Conservation (phyloP, 2,888 invertebrate species). For the Mesorhabditis belari region DNA sequence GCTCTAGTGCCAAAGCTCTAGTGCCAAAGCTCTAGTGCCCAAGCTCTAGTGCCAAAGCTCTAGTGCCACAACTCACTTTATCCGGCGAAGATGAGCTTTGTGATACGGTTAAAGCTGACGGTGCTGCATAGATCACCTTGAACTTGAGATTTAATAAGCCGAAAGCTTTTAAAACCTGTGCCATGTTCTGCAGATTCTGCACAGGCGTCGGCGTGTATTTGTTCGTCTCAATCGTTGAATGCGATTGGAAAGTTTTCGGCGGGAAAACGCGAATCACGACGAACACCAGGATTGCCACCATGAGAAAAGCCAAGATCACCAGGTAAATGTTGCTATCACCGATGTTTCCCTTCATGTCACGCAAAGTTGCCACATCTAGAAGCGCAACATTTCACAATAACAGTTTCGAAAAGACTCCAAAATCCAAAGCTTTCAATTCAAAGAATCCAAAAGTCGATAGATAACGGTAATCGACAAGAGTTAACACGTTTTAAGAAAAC, state of each 20-base stretch:
- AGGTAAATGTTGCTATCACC: conserved; percentile 16
- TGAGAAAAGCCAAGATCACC: conserved; percentile 23
- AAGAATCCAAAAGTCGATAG: too few species aligned
- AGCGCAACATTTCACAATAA: too few species aligned
- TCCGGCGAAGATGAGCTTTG: background rate
- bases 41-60: too few species aligned
- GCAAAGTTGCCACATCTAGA: conserved; percentile 33
- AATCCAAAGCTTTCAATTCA: too few species aligned
- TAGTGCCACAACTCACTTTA: too few species aligned
- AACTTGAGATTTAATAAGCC: background rate
- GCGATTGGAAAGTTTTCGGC: background rate
- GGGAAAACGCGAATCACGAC: conserved; percentile 26
- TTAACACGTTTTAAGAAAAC: too few species aligned
- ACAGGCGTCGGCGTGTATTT: background rate
- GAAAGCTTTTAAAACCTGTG: background rate
- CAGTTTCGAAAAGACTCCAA: too few species aligned
- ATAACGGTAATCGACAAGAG: too few species aligned
- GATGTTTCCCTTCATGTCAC: conserved; percentile 27
- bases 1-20: too few species aligned
- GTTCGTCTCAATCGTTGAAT: background rate
- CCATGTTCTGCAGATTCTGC: background rate
- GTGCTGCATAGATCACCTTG: background rate
- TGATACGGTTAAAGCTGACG: background rate
- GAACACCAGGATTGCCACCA: conserved; percentile 24
- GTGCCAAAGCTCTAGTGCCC: too few species aligned